Base-by-base conservation (phyloP, 2,797 vertebrate species). In the Coreius guichenoti region DNA sequence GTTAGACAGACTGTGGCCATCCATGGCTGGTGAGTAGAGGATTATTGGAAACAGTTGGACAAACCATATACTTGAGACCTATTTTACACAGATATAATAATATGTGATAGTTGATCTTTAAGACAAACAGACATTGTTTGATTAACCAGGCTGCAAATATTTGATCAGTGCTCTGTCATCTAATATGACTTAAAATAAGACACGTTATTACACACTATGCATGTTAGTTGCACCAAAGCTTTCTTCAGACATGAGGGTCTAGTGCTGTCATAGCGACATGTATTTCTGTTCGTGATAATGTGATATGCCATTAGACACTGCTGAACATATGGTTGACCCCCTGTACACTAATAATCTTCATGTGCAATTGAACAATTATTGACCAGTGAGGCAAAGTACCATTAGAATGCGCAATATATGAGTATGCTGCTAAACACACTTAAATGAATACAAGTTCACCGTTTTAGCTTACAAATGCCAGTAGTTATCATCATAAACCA, bases 1-100 rank as follows among this genome's bases (percentile, higher is more conserved):
- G 16, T 80, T 78, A 43, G 21, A 78, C 72, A 70, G 78, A 72
- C 73, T 83, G 83, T 80, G 79, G 26, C 70, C 29, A 63, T 81
- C 69, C 86, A 93, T 94, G 93, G 81, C 92, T 89, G 93, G 94
- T 95, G 83, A 91, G 93, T 78, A 58, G 51, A 87, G 21, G 45
- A 58, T 51, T 73, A 45, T 80, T 75, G 4, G 31, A 56, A 84
- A 69, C 45, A 11, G 36, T 43, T 47, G 19, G 23, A 56, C 3
- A n/a, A 77, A 76, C 29, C 14, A 29, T 19, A 51, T 51, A 19
- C 14, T 68, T 39, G 3, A 74, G 4, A n/a, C 19, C 36, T 58
- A 43, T 84, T 77, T 77, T 56, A 68, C 73, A 75, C 36, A 68
- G 31, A 83, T 23, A 47, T 74, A 63, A n/a, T 33, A 63, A 23